Evolutionary conservation across 23 tunicate species (phyloP).

Genomic region (Phallusia fumigata): DNA sequence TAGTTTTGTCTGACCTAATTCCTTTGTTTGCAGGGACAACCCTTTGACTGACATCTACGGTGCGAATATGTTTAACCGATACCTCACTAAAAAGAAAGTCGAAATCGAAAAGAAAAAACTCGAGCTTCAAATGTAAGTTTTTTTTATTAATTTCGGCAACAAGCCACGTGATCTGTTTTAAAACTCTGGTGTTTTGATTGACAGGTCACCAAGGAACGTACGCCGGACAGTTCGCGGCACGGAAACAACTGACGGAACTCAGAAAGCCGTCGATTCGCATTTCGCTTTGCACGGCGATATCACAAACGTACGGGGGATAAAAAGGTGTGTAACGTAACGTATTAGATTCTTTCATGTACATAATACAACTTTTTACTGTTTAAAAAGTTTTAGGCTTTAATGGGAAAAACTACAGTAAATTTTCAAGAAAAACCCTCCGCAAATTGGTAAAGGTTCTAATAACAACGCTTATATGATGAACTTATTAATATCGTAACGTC

Average conservation of each 20-base stretch:
- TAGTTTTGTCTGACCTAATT: too few species aligned
- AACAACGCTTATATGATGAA: too few species aligned
- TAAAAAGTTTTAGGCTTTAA: too few species aligned
- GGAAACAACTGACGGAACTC: background rate
- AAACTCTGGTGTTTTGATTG: background rate
- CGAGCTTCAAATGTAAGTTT: conserved; percentile 17
- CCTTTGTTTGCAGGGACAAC: conserved; percentile 68
- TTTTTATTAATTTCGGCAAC: background rate
- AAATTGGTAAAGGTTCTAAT: too few species aligned
- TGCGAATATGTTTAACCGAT: conserved; percentile 96
- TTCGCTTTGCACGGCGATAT: conserved; percentile 75
- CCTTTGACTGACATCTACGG: conserved; percentile 97
- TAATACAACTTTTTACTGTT: too few species aligned
- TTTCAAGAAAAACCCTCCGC: too few species aligned
- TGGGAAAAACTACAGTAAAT: too few species aligned
- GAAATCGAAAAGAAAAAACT: conserved; percentile 47
- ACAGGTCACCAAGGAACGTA: conserved; percentile 3
- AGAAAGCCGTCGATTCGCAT: conserved; percentile 41
- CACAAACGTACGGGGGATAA: conserved; percentile 81
- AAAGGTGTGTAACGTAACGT: conserved; percentile 37
- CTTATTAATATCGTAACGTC: too few species aligned
- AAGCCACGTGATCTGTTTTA: background rate
- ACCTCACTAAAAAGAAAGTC: conserved; percentile 40
- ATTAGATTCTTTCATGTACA: background rate
- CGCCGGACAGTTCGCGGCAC: background rate